A percentile compares a stretch with the other conserved stretches of the same genome.
These are phyloP conservation scores for Brenthis ino DNA, from an alignment of 2,888 invertebrate species.

Conservation along the genomic window DNA sequence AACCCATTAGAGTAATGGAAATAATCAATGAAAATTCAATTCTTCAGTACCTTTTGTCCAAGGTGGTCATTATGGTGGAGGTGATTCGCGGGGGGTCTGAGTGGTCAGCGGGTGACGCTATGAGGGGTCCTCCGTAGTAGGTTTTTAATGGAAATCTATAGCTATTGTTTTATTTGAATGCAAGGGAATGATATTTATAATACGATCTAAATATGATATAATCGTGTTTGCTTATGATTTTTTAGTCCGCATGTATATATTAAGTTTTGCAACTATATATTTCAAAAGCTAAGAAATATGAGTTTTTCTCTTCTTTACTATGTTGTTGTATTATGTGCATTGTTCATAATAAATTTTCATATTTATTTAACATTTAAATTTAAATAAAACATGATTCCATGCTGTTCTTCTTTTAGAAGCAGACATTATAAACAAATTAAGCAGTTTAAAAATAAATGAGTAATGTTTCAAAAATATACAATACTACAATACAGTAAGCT, in stretches of 20 bases:
- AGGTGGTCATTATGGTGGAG: constrained; percentile 41
- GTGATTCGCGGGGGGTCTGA: constrained; percentile 26
- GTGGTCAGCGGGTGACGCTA: constrained; percentile 18
- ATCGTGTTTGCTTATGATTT: neutral
- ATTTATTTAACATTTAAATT: no score
- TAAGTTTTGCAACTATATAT: neutral
- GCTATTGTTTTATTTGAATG: constrained; percentile 2
- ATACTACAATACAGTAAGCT: constrained; percentile 20
- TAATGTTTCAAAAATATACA: constrained; percentile 19
- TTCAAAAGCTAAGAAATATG: no score
- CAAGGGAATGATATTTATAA: neutral
- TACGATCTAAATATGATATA: neutral
- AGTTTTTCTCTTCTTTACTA: no score
- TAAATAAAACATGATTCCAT: no score
- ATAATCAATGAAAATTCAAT: constrained; percentile 14
- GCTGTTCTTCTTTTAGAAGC: neutral
- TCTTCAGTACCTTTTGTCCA: constrained; percentile 24
- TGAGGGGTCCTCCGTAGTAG: constrained; percentile 4
- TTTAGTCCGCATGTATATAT: neutral
- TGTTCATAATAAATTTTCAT: no score
- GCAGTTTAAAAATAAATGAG: constrained; percentile 9
- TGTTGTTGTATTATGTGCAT: no score
- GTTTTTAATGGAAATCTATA: constrained; percentile 18
- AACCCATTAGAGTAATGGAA: constrained; percentile 11
- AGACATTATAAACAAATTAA: neutral